Evolutionary conservation across 1,140 invertebrate species (phyloP), one percentile per base, ranked within the genome.

Genomic region (Araneus ventricosus): DNA sequence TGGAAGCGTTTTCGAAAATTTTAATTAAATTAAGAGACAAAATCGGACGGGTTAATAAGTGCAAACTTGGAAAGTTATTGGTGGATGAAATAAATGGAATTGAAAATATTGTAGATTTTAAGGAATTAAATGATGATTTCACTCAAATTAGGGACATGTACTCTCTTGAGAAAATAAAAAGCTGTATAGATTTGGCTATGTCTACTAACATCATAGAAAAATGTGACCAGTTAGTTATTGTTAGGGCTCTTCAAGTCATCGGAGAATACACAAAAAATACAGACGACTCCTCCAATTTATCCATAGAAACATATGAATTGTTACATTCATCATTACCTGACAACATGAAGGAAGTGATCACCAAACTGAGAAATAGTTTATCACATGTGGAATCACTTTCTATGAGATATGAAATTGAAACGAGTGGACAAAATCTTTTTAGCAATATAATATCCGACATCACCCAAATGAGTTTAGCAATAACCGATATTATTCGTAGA

Each of bases 271-370:
- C 79, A 8, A 89, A 89, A 89, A 89, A 75, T 7, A 45, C 88
- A 17, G 2, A 52, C 14, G 63, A 89, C 3, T 89, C 88, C 6
- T 79, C 90, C 34, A 92, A 92, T 34, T 30, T 92, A 27, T 92
- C 90, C 17, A 34, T 2, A 34, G 30, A 17, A 0, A 59, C 79
- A 45, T 30, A 4, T 30, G 63, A 84, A n/a, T 1, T 61, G 6
- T 17, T 92, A 8, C 27, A 59, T 3, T 27, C 20, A 8, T 57
- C 22, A 6, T n/a, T 92, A 10, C 90, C 79, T 20, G 52, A 34
- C 5, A 45, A 92, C 27, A 84, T 37, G 6, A 39, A 37, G 1
- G 10, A 57, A 14, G 30, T 92, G 0, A 34, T 92, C 10, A 45
- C 10, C 4, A 37, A n/a, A 84, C 59, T 92, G 45, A 20, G 90